Evolutionary conservation across 2,113 vertebrate species (phyloP).

Genomic region (rat (Rattus norvegicus)): GRCr8 NC_086021.1:49197001-49197500

Average conservation of each 20-base stretch:
- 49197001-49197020: slow-evolving; percentile 28
- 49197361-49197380: neutral
- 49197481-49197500: neutral
- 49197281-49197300: neutral
- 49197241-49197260: neutral
- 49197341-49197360: neutral
- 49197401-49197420: neutral
- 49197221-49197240: neutral
- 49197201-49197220: slow-evolving; percentile 24
- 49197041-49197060: neutral
- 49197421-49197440: neutral
- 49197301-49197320: neutral
- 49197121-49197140: slow-evolving; percentile 32
- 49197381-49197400: neutral
- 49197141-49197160: slow-evolving; percentile 36
- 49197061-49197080: neutral
- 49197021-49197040: neutral
- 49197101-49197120: slow-evolving; percentile 8
- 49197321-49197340: neutral
- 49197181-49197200: neutral
- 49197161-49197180: neutral
- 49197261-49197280: slow-evolving; percentile 4
- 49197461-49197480: neutral
- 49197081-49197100: slow-evolving; percentile 33
- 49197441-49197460: neutral